Base-by-base conservation (phyloP, 2,113 vertebrate species). In the Polypterus senegalus region DNA sequence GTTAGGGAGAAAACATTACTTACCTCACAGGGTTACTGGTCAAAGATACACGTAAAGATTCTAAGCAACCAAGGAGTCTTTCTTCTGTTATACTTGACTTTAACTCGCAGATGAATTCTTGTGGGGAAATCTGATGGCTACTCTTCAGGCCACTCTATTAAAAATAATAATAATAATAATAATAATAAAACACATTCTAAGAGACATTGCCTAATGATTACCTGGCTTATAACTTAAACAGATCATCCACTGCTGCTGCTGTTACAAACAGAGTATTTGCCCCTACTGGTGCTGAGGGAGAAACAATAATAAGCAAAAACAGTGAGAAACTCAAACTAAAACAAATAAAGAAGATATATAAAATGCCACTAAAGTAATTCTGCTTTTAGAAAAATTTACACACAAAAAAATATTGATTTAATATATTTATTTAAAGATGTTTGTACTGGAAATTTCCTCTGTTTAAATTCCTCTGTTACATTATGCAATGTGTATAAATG, bases 11-110 rank as follows among this genome's bases (percentile, higher is more conserved):
- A 27, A 27, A 27, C 7, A 59, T 49, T 5, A 66, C 63, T 66
- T 94, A 97, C 96, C 96, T 98, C 84, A 98, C 93, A 73, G 96
- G 92, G 73, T 97, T 97, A 80, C 93, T 98, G 74, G 92, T 97
- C 68, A 98, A 83, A 61, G 93, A 97, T 10, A 98, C 93, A 1
- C 92, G 82, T 48, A 97, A 82, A 49, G 96, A 98, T 72, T 98
- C 95, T 60, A 98, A 76, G 75, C 88, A 94, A 58, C 78, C 83
- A 72, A 92, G 81, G 54, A 98, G 86, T 63, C 91, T 91, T 81
- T 97, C 93, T 59, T 96, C 93, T 46, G 79, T 83, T 69, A 79
- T 81, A 47, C 88, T 93, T 56, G 87, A 87, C 82, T 90, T 97
- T 65, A 98, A 78, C 76, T 97, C 94, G 68, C 84, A 73, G 66